Base-by-base conservation (phyloP, 1,140 invertebrate species). In the Vanessa tameamea region DNA sequence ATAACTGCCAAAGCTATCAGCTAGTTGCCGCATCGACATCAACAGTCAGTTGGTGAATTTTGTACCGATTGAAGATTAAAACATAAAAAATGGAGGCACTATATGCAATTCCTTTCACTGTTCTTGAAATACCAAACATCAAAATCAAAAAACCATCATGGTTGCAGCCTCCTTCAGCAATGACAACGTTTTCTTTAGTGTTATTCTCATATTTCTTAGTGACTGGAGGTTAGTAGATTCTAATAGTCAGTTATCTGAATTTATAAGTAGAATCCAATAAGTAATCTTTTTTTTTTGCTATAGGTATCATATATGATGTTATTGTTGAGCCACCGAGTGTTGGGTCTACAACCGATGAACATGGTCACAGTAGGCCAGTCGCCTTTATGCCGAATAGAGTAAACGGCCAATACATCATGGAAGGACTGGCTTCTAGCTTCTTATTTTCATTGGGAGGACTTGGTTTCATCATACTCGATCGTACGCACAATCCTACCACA, bases 391-490 rank as follows among this genome's bases (percentile, higher is more conserved):
- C 98, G 0, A 99, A 99, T 89, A 94, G 99, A 81, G 98, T 99
- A 0, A 99, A 99, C 93, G 99, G 98, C 0, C 98, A 99, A 90
- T 99, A 99, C 86, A 99, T 99, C 51, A 99, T 99, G 97, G 98
- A 99, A 94, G 99, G 99, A 1, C 92, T 99, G 70, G 98, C 98
- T 14, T 98, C 98, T 31, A 98, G 98, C 92, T 99, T 99, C 86
- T 94, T 99, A 7, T 99, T 99, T 90, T 98, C 98, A 0, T 94
- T 99, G 55, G 98, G 99, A 63, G 98, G 98, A 3, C 92, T 99
- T 43, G 99, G 99, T 6, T 99, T 99, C 92, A 98, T 99, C 12
- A 96, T 99, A 73, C 93, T 99, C 61, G 99, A 99, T 90, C 96
- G 97, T 78, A 99, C 98, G 0, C 98, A 99, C 87, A 96, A 96